phyloP scores from a whole-genome alignment of 1,140 invertebrate genomes.

The Megalopta genalis region DNA sequence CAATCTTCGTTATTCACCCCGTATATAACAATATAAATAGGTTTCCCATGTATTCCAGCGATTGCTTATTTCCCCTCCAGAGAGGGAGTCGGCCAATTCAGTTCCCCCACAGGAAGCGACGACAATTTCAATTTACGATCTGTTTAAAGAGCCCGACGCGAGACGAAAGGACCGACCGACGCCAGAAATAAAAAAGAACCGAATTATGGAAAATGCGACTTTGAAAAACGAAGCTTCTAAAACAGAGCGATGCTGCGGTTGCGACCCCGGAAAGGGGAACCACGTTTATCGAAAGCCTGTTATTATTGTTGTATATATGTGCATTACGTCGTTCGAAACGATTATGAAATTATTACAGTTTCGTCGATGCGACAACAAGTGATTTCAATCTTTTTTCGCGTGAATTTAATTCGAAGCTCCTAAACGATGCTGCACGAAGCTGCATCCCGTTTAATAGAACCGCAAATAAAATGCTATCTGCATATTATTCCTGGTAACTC shows the following conservation, averaged over 20 bases:
- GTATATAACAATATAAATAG: constrained; percentile 58
- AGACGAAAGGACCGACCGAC: constrained; percentile 31
- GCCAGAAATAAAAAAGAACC: neutral
- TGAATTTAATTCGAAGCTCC: too few species aligned
- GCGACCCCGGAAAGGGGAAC: too few species aligned
- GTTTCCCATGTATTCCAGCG: constrained; percentile 70
- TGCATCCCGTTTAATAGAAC: neutral
- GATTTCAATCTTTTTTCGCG: too few species aligned
- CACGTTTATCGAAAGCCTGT: too few species aligned
- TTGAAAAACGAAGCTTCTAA: neutral
- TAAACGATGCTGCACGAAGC: neutral
- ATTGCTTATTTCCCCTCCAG: constrained; percentile 74
- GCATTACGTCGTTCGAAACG: too few species aligned
- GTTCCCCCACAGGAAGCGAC: constrained; percentile 73
- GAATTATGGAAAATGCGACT: neutral
- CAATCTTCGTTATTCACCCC: constrained; percentile 46
- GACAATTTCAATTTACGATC: constrained; percentile 78
- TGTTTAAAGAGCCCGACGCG: constrained; percentile 68
- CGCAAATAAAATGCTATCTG: neutral
- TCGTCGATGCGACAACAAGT: too few species aligned
- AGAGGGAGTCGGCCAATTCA: constrained; percentile 60
- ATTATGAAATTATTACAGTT: too few species aligned
- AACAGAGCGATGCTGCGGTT: too few species aligned
- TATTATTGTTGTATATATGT: too few species aligned
- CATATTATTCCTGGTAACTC: constrained; percentile 22